These are phyloP conservation scores for Nephrotoma appendiculata DNA, from an alignment of 2,888 invertebrate species.

Conservation along the genomic window DNA sequence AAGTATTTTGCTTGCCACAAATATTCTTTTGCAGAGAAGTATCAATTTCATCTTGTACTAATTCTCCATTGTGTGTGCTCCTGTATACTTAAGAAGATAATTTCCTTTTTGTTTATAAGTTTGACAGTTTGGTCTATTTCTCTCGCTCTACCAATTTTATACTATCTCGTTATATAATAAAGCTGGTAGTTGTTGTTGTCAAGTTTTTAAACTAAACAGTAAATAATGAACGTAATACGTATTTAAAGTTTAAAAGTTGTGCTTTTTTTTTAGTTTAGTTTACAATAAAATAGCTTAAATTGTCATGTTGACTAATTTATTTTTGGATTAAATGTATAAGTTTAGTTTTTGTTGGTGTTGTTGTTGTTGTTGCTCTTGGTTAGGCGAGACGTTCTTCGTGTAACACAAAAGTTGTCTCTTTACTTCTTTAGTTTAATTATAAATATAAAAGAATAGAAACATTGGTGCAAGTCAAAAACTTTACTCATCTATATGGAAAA, in stretches of 20 bases:
- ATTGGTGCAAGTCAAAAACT: neutral
- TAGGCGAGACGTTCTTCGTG: neutral
- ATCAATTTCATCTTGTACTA: neutral
- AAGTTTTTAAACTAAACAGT: neutral
- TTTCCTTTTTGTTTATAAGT: neutral
- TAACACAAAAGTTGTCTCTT: neutral
- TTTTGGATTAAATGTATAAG: neutral
- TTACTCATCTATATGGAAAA: neutral
- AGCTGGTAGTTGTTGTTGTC: neutral
- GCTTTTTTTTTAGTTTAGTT: neutral
- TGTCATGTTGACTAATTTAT: neutral
- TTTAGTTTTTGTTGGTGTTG: neutral
- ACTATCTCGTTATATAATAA: neutral
- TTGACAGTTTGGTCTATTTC: neutral
- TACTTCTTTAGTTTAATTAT: neutral
- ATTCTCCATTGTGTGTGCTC: neutral
- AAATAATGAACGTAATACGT: neutral
- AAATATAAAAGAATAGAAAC: neutral
- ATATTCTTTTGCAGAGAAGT: neutral
- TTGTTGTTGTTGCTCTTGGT: neutral
- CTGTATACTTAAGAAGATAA: neutral
- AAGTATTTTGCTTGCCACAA: neutral
- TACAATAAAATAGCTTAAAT: neutral
- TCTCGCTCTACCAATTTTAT: neutral
- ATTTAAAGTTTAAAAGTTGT: neutral